A percentile compares a stretch with the other conserved stretches of the same genome.
phyloP scores from a whole-genome alignment of 2,888 invertebrate species.

The Meliscaeva auricollis region DNA sequence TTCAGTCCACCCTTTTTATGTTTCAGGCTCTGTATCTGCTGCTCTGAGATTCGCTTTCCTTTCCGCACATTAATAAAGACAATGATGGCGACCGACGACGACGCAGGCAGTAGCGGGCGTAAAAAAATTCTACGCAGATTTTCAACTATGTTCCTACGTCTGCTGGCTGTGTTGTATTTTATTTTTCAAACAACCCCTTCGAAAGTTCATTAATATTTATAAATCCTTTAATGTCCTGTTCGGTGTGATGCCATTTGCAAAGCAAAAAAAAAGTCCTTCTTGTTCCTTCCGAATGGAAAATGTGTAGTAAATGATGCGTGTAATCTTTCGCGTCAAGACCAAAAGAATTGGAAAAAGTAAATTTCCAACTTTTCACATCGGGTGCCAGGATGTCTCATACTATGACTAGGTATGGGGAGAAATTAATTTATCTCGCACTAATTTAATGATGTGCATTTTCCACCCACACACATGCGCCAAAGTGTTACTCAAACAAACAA shows the following conservation, averaged over 20 bases:
- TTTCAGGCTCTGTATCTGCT: constrained; percentile 25
- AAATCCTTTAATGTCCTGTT: constrained; percentile 68
- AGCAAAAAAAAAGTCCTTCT: constrained; percentile 6
- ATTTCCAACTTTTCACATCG: neutral
- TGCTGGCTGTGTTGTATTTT: neutral
- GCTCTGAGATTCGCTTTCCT: constrained; percentile 4
- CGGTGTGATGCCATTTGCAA: neutral
- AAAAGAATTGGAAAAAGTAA: constrained; percentile 25
- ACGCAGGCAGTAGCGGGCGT: neutral
- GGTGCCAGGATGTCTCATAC: neutral
- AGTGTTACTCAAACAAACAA: neutral
- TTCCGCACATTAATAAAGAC: constrained; percentile 23
- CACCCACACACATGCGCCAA: neutral
- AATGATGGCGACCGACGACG: neutral
- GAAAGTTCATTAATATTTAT: constrained; percentile 71
- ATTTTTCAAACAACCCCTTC: constrained; percentile 44
- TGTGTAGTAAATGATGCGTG: constrained; percentile 38
- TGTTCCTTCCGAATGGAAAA: constrained; percentile 1
- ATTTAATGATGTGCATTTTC: constrained; percentile 38
- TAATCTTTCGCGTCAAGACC: constrained; percentile 37
- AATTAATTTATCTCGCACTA: constrained; percentile 46
- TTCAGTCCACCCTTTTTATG: constrained; percentile 57
- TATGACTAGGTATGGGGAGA: neutral
- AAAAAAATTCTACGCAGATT: constrained; percentile 42
- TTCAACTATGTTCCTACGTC: constrained; percentile 39